Conservation (phyloP, 2,888 invertebrate genomes). For the Caradrina clavipalpis region DNA sequence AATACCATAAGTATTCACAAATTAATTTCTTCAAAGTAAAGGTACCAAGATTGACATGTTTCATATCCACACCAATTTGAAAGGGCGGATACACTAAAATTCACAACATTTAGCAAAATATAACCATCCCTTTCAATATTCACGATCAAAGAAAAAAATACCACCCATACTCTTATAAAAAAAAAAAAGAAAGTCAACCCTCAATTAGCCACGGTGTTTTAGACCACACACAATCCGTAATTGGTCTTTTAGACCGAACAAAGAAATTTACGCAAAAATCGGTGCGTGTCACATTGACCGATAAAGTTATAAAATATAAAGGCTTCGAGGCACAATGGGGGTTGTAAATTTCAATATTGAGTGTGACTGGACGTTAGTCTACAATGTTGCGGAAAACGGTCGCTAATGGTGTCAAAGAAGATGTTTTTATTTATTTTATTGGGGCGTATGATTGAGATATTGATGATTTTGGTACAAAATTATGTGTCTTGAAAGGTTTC, state of each 20-base stretch:
- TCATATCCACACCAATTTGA: slow-evolving; percentile 28
- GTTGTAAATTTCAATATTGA: slow-evolving; percentile 86
- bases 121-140: slow-evolving; percentile 26
- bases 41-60: slow-evolving; percentile 52
- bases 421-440: slow-evolving; percentile 38
- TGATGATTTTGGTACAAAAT: slow-evolving; percentile 2
- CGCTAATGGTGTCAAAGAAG: slow-evolving; percentile 65
- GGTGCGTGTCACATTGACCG: slow-evolving; percentile 71
- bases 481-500: too few species aligned
- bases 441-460: slow-evolving; percentile 38
- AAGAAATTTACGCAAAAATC: slow-evolving; percentile 70
- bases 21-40: neutral
- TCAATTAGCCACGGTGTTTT: slow-evolving; percentile 70
- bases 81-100: slow-evolving; percentile 33
- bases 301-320: slow-evolving; percentile 83
- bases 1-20: slow-evolving; percentile 8
- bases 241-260: slow-evolving; percentile 66
- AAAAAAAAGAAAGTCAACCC: slow-evolving; percentile 64
- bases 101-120: slow-evolving; percentile 43
- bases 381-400: slow-evolving; percentile 77
- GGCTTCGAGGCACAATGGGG: slow-evolving; percentile 73
- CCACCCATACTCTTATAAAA: slow-evolving; percentile 58
- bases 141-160: slow-evolving; percentile 42
- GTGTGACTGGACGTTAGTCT: slow-evolving; percentile 69
- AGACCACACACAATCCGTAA: slow-evolving; percentile 69